A percentile compares a stretch with the other conserved stretches of the same genome.
Conservation (phyloP, 2,797 vertebrate genomes). For the Danio choprae region DNA sequence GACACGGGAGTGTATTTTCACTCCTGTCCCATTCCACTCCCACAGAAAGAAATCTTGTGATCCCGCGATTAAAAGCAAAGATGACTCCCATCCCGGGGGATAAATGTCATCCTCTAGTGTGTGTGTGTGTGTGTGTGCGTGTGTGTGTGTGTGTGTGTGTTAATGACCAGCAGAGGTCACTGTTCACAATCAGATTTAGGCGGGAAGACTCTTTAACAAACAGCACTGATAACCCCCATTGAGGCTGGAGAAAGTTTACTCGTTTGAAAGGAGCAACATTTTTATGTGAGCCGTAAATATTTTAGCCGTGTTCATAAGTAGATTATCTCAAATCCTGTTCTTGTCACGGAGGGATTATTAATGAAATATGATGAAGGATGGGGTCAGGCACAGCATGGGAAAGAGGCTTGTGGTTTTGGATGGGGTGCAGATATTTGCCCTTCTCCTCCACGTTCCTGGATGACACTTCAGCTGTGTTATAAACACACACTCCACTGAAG, state of each 20-base stretch:
- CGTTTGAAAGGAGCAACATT: neutral
- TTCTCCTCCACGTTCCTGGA: conserved; percentile 43
- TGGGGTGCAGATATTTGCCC: conserved; percentile 42
- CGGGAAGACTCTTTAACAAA: neutral
- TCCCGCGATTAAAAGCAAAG: too few relatives aligned
- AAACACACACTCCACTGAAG: conserved; percentile 32
- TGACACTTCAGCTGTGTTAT: conserved; percentile 49
- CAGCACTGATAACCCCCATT: neutral
- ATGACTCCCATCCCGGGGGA: too few relatives aligned
- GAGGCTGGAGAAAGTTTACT: neutral
- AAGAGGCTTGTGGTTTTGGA: conserved; percentile 50
- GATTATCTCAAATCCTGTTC: conserved; percentile 34
- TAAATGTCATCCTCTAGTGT: too few relatives aligned
- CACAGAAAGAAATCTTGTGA: too few relatives aligned
- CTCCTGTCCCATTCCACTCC: too few relatives aligned
- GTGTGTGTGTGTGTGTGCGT: too few relatives aligned
- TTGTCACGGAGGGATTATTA: conserved; percentile 23
- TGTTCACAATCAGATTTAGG: conserved; percentile 3
- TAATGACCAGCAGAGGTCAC: conserved; percentile 43
- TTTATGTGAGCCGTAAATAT: conserved; percentile 19
- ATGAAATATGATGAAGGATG: conserved; percentile 29
- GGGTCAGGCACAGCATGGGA: conserved; percentile 31
- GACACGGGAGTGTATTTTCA: too few relatives aligned
- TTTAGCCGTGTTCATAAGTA: conserved; percentile 25
- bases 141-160: too few relatives aligned